Conservation (phyloP, 2,888 invertebrate genomes). For the Strigamia transsilvanica region DNA sequence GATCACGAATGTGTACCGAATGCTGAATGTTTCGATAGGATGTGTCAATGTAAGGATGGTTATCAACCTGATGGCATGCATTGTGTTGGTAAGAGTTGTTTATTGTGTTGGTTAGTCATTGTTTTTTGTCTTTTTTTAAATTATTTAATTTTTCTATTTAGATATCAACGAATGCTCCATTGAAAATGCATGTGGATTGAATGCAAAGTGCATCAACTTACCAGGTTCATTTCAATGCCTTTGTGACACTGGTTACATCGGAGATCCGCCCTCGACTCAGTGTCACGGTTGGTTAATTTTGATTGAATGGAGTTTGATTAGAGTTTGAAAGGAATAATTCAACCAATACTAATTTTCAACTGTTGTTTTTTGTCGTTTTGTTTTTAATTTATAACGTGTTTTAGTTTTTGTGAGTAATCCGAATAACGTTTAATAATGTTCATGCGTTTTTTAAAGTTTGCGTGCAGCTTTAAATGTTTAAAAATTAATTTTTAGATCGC, state of each 20-base stretch:
- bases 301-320: conserved; percentile 4
- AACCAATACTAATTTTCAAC: neutral
- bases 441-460: neutral
- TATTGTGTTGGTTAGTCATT: neutral
- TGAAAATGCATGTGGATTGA: conserved; percentile 58
- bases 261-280: conserved; percentile 57
- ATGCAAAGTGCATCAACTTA: conserved; percentile 59
- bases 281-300: conserved; percentile 57
- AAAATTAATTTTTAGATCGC: conserved; percentile 54
- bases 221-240: conserved; percentile 59
- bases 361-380: neutral
- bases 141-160: conserved; percentile 11
- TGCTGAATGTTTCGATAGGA: conserved; percentile 60
- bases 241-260: conserved; percentile 56
- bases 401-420: neutral
- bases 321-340: conserved; percentile 28
- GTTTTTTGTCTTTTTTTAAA: neutral
- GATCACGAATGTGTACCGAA: conserved; percentile 78
- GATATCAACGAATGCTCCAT: conserved; percentile 59
- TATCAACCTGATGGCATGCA: conserved; percentile 58
- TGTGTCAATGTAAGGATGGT: conserved; percentile 59
- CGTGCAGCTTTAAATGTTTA: neutral
- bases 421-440: neutral
- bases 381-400: too few relatives aligned
- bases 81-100: conserved; percentile 58